Evolutionary conservation across 2,113 vertebrate species (phyloP), one percentile per base, ranked within the genome.

Genomic region (Morone saxatilis): DNA sequence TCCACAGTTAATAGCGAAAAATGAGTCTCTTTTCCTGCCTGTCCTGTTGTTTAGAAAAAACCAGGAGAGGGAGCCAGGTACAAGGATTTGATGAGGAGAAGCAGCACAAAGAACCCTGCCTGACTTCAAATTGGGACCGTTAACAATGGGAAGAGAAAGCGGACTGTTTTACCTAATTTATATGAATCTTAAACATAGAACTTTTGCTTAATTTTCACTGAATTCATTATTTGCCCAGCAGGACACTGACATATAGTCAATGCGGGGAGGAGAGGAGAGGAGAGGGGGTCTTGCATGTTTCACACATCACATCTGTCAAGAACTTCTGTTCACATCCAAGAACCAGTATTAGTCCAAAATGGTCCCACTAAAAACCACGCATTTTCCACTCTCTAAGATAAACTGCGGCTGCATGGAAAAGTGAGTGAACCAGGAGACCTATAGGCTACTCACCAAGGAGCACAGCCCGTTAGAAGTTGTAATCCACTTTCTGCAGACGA

Each of bases 61-160:
- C 92, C 95, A 94, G 92, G 89, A 95, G 94, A 93, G 94, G 94
- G 95, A 93, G 95, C 92, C 94, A 95, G 89, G 77, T 89, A 71
- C 92, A 90, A 88, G 77, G 89, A 38, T 85, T 91, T 92, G 83
- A 69, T 65, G 7, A 54, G 53, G 13, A 77, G 69, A 71, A 53
- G 53, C 70, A 75, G 61, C 65, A 80, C 69, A 86, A 81, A 81
- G 76, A 9, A 22, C 70, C 66, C 7, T 7, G 59, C 20, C 69
- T 56, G 22, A 65, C 56, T 71, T 70, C 19, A 25, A 63, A 68
- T 9, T 12, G 38, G 38, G 22, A 20, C 47, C 31, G 57, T 56
- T 75, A 82, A 89, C 77, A 57, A 76, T 77, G 17, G 50, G 54
- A 4, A 25, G 53, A 22, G 13, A 71, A 25, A 36, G 6, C 10